Evolutionary conservation across 2,797 vertebrate genomes (phyloP).

Genomic region (Columba guinea): DNA sequence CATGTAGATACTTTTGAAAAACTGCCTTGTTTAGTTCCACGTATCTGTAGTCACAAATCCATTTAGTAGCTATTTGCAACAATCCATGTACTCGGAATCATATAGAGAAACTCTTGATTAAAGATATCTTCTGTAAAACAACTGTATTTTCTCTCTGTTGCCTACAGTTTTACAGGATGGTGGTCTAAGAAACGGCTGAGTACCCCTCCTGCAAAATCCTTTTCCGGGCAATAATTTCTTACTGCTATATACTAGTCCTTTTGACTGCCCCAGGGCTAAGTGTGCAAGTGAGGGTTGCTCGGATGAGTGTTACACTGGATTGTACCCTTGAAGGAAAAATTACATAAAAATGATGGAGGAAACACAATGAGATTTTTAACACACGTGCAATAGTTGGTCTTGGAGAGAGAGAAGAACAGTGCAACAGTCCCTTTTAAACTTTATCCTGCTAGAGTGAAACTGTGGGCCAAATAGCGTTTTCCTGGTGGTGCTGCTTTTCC

Average conservation of each 20-base stretch:
- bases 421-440: background rate
- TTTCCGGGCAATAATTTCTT: background rate
- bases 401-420: background rate
- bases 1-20: background rate
- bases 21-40: background rate
- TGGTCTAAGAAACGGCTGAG: background rate
- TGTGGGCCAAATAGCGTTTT: background rate
- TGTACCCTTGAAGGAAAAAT: background rate
- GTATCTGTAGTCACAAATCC: background rate
- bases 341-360: background rate
- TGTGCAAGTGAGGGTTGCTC: background rate
- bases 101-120: background rate
- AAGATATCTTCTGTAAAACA: background rate
- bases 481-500: background rate
- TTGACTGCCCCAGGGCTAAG: background rate
- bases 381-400: background rate
- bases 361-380: background rate
- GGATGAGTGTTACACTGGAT: background rate
- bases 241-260: background rate
- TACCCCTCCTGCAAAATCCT: background rate
- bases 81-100: fast-evolving
- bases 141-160: background rate
- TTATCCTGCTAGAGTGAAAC: background rate
- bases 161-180: background rate
- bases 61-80: background rate